Conservation (phyloP, 2,113 vertebrate genomes). For the Microtus oregoni region DNA sequence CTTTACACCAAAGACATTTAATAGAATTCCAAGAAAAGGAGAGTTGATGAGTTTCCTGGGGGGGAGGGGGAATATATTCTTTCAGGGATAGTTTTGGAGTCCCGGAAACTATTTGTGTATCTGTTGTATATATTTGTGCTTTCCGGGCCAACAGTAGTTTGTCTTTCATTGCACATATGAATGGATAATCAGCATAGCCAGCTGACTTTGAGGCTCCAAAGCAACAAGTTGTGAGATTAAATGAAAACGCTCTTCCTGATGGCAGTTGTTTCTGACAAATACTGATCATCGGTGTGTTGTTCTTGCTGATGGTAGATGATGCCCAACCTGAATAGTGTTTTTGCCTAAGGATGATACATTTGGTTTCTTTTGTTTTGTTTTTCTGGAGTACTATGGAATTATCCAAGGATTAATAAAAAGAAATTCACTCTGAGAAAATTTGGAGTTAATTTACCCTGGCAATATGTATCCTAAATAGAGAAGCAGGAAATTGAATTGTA, state of each 20-base stretch:
- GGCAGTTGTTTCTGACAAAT: neutral
- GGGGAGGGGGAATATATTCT: neutral
- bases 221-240: neutral
- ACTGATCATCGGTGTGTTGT: neutral
- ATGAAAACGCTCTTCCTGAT: neutral
- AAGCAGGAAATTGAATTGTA: conserved; percentile 9
- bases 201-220: neutral
- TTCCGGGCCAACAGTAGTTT: neutral
- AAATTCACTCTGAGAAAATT: conserved; percentile 15
- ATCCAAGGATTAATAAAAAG: neutral
- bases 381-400: neutral
- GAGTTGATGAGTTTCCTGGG: neutral
- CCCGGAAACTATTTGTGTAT: neutral
- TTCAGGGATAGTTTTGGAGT: neutral
- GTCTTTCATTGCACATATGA: neutral
- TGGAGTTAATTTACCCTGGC: neutral
- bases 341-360: neutral
- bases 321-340: neutral
- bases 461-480: conserved; percentile 40
- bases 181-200: neutral
- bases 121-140: neutral
- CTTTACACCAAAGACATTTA: neutral
- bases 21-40: neutral
- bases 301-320: neutral
- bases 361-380: neutral